Evolutionary conservation across 2,797 vertebrate genomes (phyloP).

Genomic region (Semaprochilodus insignis): DNA sequence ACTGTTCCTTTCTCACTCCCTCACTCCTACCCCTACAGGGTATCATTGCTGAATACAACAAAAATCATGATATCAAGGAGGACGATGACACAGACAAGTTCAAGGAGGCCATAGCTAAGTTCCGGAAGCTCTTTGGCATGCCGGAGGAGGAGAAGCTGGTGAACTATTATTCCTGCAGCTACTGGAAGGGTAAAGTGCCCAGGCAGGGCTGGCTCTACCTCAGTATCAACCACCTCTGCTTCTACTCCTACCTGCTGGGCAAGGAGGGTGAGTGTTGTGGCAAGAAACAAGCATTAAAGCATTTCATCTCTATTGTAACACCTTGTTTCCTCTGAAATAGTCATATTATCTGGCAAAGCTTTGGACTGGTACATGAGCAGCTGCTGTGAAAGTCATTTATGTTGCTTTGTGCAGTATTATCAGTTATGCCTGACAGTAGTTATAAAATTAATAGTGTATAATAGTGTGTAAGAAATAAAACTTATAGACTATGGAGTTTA

Average conservation of each 20-base stretch:
- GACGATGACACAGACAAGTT: constrained; percentile 97
- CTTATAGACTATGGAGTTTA: background rate
- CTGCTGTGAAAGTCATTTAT: too few species aligned
- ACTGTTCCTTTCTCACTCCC: background rate
- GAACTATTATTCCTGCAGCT: constrained; percentile 98
- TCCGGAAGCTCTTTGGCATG: constrained; percentile 95
- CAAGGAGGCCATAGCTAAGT: constrained; percentile 93
- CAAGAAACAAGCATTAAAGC: too few species aligned
- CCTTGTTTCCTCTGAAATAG: too few species aligned
- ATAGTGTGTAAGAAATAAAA: background rate
- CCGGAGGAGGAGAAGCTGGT: constrained; percentile 97
- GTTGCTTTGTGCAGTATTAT: too few species aligned
- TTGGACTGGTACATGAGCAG: too few species aligned
- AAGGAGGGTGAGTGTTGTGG: constrained; percentile 86
- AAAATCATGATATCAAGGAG: constrained; percentile 93
- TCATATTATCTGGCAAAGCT: too few species aligned
- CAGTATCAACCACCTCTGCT: constrained; percentile 98
- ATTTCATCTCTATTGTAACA: too few species aligned
- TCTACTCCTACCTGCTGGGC: constrained; percentile 95
- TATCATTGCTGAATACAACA: constrained; percentile 97
- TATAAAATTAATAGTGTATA: too few species aligned
- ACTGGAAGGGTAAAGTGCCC: constrained; percentile 97
- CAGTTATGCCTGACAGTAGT: too few species aligned
- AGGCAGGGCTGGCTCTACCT: constrained; percentile 98
- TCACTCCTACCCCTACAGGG: constrained; percentile 76